A percentile compares a stretch with the other conserved stretches of the same genome.
Conservation (phyloP, 2,797 vertebrate species). For the Sciurus carolinensis region DNA sequence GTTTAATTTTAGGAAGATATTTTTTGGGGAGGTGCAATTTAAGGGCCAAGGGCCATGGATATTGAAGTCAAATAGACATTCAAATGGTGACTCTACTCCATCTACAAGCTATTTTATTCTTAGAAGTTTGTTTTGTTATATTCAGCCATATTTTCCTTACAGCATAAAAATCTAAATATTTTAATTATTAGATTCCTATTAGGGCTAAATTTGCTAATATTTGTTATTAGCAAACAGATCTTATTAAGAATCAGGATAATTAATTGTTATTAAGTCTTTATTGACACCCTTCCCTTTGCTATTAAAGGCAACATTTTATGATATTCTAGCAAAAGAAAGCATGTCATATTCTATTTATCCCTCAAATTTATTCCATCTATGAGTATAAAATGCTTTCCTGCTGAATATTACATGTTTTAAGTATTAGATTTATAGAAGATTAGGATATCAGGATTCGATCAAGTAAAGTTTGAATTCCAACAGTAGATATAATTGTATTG, state of each 20-base stretch:
- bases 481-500: not conserved
- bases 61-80: conserved; percentile 22
- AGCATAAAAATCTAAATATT: not conserved
- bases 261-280: not conserved
- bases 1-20: not conserved
- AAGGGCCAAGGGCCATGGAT: not conserved
- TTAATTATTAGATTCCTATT: not conserved
- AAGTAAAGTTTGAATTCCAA: not conserved
- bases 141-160: not conserved
- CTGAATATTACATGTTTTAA: conserved; percentile 10
- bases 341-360: not conserved
- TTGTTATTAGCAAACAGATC: no score
- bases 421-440: not conserved
- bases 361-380: not conserved
- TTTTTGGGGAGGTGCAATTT: not conserved
- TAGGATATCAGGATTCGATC: conserved; percentile 13
- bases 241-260: not conserved
- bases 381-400: not conserved
- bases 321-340: conserved; percentile 17
- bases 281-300: not conserved
- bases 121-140: not conserved
- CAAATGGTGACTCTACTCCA: not conserved
- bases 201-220: not conserved
- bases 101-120: conserved; percentile 5
- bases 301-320: not conserved